A percentile compares a stretch with the other conserved stretches of the same genome.
phyloP scores from a whole-genome alignment of 2,113 vertebrate species.

The Benitochromis conjunctus region DNA sequence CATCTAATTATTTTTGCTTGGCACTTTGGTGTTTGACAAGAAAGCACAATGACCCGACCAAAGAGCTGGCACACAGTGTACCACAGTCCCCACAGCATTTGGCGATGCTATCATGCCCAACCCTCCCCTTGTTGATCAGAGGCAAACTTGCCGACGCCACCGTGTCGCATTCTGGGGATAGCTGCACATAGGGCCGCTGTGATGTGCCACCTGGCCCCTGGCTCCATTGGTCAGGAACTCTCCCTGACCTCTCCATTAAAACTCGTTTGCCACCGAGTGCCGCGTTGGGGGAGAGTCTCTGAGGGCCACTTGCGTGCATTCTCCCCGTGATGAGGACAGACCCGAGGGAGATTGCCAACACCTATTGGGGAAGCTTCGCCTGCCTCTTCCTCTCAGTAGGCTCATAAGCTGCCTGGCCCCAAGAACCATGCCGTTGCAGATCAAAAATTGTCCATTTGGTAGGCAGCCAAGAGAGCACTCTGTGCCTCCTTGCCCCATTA shows the following conservation, averaged over 20 bases:
- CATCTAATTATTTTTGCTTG: neutral
- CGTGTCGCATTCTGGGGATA: constrained; percentile 80
- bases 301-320: constrained; percentile 68
- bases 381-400: constrained; percentile 11
- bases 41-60: neutral
- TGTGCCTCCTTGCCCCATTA: constrained; percentile 35
- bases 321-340: constrained; percentile 56
- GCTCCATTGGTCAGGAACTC: constrained; percentile 66
- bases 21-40: neutral
- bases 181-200: constrained; percentile 68
- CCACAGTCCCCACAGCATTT: constrained; percentile 63
- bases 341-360: constrained; percentile 61
- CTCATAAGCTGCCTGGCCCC: constrained; percentile 20
- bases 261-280: constrained; percentile 62
- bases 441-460: constrained; percentile 68
- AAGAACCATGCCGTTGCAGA: constrained; percentile 54
- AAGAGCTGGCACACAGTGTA: constrained; percentile 11
- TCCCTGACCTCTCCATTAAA: constrained; percentile 69
- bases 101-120: constrained; percentile 41
- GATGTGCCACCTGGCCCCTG: constrained; percentile 75
- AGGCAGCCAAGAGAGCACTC: constrained; percentile 55
- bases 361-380: constrained; percentile 47
- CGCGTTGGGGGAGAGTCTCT: constrained; percentile 52
- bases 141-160: constrained; percentile 74
- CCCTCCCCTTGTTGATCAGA: constrained; percentile 69